phyloP scores from a whole-genome alignment of 2,888 invertebrate species.

The Cactoblastis cactorum region DNA sequence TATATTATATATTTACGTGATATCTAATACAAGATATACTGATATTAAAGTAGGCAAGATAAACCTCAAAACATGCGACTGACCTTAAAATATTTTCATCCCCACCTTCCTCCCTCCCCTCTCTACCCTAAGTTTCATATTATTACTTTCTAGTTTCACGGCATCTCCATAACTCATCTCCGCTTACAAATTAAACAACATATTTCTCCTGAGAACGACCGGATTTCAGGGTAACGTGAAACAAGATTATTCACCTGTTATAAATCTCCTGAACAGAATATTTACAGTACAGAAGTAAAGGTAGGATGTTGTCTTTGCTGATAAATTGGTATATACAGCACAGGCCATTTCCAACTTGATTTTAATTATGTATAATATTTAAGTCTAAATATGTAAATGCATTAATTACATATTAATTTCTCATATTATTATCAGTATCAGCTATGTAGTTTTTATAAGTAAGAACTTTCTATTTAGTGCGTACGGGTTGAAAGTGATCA shows the following conservation, averaged over 20 bases:
- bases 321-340: too few relatives aligned
- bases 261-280: conserved; percentile 44
- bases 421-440: too few relatives aligned
- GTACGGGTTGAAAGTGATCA: too few relatives aligned
- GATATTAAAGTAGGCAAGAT: not conserved
- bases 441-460: too few relatives aligned
- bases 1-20: too few relatives aligned
- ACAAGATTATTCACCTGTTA: conserved; percentile 61
- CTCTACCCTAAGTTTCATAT: conserved; percentile 7
- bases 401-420: too few relatives aligned
- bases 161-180: conserved; percentile 38
- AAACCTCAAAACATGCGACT: not conserved
- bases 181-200: conserved; percentile 38
- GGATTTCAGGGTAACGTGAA: conserved; percentile 61
- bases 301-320: too few relatives aligned
- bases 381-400: too few relatives aligned
- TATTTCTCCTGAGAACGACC: conserved; percentile 39
- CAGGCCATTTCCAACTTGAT: not conserved
- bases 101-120: not conserved
- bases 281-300: not conserved
- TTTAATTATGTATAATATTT: not conserved
- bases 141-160: conserved; percentile 21
- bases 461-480: too few relatives aligned
- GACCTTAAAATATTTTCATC: not conserved
- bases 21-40: too few relatives aligned